Evolutionary conservation across 1,140 invertebrate genomes (phyloP), one percentile per base, ranked within the genome.

Genomic region (Brachionus rubens): DNA sequence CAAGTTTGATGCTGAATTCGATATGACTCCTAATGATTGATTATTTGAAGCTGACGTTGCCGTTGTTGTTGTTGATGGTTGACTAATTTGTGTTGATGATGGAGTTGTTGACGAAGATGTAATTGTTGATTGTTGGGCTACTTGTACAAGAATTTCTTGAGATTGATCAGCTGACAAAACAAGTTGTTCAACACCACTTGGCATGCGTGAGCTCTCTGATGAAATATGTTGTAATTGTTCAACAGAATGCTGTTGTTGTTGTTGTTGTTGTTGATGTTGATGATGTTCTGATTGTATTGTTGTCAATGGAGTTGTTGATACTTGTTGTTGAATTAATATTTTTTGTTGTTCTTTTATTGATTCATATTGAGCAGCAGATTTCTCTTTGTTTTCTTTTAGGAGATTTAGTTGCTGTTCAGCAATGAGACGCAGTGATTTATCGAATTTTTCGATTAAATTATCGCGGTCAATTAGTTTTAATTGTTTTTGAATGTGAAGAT

Each of bases 401-500:
- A 50, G 9, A 33, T 10, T 54, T 14, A 50, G 41, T 41, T 72
- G 68, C 21, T 50, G 46, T 41, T 72, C 30, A 24, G 26, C 50
- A 36, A 72, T 48, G 12, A 48, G 21, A 1, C 65, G n/a, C 12
- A 48, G 28, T 9, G 41, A 28, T 26, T 70, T 70, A 3, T 70
- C 65, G 26, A 46, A 70, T 70, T 70, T 70, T 26, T 70, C 65
- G 10, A 70, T 50, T 16, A 46, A 33, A 50, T 70, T 47, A 30
- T 70, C 24, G 7, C 36, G 9, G 24, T 70, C 65, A 1, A 70
- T 72, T 33, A 72, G 24, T 36, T 72, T 43, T 14, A 72, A 40
- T 19, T 72, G 68, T 26, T 72, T 72, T 72, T 72, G 68, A 9
- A 72, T n/a, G 41, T 72, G 68, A 10, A 54, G 19, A 50, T 72